Conservation (phyloP, 2,113 vertebrate species). For the Pogona vitticeps region DNA sequence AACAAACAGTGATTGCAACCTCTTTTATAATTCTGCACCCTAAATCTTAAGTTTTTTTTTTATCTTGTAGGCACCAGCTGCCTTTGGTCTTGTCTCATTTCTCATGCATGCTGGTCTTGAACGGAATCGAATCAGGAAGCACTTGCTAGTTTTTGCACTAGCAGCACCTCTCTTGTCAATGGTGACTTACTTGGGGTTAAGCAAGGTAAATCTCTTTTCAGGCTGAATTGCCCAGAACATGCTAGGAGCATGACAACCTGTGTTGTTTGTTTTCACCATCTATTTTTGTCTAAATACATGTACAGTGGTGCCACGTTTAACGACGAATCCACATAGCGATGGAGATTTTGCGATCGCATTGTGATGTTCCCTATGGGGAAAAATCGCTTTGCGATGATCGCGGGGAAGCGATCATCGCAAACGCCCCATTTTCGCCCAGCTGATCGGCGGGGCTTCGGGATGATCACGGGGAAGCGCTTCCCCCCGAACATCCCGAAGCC, state of each 20-base stretch:
- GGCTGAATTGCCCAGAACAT: not conserved
- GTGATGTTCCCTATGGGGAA: no score
- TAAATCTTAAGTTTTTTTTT: not conserved
- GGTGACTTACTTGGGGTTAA: slow-evolving; percentile 94
- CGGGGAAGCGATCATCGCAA: no score
- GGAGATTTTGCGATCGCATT: no score
- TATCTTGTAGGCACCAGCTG: slow-evolving; percentile 89
- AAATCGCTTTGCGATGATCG: no score
- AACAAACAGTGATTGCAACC: accelerated
- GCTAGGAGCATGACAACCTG: not conserved
- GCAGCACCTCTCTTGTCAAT: slow-evolving; percentile 94
- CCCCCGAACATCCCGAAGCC: no score
- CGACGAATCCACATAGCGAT: no score
- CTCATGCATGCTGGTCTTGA: slow-evolving; percentile 98
- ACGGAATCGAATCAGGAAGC: slow-evolving; percentile 96
- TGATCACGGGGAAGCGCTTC: no score
- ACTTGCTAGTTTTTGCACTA: slow-evolving; percentile 93
- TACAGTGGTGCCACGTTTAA: no score
- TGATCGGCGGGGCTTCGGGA: no score
- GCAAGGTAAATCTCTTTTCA: slow-evolving; percentile 82
- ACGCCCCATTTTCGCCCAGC: no score
- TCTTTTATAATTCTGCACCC: not conserved
- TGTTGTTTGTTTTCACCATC: not conserved
- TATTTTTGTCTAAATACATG: not conserved
- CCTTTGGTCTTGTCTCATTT: slow-evolving; percentile 97